Base-by-base conservation (phyloP, 2,113 vertebrate species). In the Pagrus major region DNA sequence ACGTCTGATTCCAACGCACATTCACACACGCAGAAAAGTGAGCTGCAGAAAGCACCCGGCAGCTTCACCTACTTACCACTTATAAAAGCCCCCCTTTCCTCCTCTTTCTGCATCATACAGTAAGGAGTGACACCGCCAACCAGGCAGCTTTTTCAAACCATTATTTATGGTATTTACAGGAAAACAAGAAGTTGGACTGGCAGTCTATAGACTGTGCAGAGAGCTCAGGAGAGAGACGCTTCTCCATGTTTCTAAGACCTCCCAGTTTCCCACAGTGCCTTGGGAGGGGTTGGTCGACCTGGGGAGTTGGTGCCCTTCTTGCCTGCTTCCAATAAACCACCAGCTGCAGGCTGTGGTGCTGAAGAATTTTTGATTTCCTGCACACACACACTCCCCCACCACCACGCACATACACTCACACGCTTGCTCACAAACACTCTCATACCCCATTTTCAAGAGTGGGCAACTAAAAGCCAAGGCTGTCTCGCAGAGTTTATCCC, bases 351-450 rank as follows among this genome's bases (percentile, higher is more conserved):
- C 88, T 92, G 88, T 9, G 81, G 87, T 79, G 61, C 79, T 81
- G 80, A 92, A 92, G 83, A 92, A 91, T 91, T 87, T 90, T 91
- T 91, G 80, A 93, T 92, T 91, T 92, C 91, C 89, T 92, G 81
- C 69, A 51, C 86, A 56, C 18, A 47, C 33, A 3, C 31, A 2
- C 46, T 4, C 49, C 2, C 59, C 12, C 44, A 44, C 12, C 41
- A 59, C 10, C 29, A 14, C 25, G 42, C 44, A 70, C 61, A 71
- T 27, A 59, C 65, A 59, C 41, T 25, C 47, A 58, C 56, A 69
- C 7, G 11, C 61, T 54, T 37, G 47, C 71, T 70, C 44, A 78
- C 70, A 78, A 68, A 76, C 64, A 39, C 61, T 76, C 64, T 47
- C 54, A 33, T 65, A 74, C 65, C 59, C 74, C 39, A 58, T 70